Conservation (phyloP, 2,888 invertebrate genomes). For the Punctoribates punctum region DNA sequence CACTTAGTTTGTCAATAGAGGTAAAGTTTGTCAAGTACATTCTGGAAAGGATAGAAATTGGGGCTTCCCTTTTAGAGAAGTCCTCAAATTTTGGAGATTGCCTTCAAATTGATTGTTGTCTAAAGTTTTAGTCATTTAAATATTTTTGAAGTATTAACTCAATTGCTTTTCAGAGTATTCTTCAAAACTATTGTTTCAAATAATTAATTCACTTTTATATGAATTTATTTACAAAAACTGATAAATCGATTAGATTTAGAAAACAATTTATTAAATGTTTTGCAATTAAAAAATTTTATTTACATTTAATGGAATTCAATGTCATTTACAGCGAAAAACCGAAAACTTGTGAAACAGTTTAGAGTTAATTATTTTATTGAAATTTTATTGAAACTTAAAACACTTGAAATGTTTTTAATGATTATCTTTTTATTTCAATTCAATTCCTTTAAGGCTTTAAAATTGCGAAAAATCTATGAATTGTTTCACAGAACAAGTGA, state of each 20-base stretch:
- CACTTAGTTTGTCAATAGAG: no score
- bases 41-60: no score
- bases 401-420: not conserved
- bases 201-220: not conserved
- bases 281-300: slow-evolving; percentile 11
- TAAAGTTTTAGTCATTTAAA: no score
- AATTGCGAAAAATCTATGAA: no score
- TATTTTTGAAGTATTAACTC: no score
- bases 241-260: not conserved
- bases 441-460: not conserved
- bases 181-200: no score
- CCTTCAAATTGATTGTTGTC: no score
- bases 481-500: no score
- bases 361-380: not conserved
- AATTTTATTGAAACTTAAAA: not conserved
- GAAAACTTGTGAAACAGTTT: not conserved
- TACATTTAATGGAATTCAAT: not conserved
- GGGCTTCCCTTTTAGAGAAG: no score
- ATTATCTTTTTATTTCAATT: not conserved
- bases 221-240: not conserved
- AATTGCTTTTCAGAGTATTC: no score
- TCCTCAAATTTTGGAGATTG: no score
- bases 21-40: no score
- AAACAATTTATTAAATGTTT: not conserved
- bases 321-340: not conserved